Evolutionary conservation across 2,797 vertebrate genomes (phyloP), one percentile per base, ranked within the genome.

Genomic region (Myotis daubentonii): DNA sequence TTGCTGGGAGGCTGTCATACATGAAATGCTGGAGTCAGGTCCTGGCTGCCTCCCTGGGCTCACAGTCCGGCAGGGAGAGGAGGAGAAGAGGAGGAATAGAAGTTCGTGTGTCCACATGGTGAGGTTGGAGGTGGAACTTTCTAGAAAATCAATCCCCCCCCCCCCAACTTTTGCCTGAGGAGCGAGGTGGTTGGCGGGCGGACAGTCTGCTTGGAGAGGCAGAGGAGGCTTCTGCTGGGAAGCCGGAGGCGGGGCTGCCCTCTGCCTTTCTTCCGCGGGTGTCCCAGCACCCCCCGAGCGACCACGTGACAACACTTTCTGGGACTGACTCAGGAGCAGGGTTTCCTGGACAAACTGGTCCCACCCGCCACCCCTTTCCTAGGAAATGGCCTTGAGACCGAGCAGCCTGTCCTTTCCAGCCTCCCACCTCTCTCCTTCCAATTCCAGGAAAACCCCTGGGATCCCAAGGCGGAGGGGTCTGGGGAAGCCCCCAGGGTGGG

Each of bases 391-490:
- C 62, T 89, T 47, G 38, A 44, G 53, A 94, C 36, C 51, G 65
- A 60, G 33, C 8, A 38, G 33, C 33, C 36, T 44, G 78, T 44
- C 36, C 22, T 81, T 44, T 19, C 23, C 47, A 68, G 20, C 22
- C 41, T 90, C 68, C 20, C 4, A 0, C 5, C 51, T 60, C 41
- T 17, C 6, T 41, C 55, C 76, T 78, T 25, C 5, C 1, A 2
- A 51, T 68, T 10, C 22, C 95, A 96, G 94, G 96, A 96, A 97
- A 95, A 15, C 38, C 92, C 95, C 97, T 95, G 36, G 13, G 72
- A 76, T 79, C 81, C 94, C 65, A 0, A 49, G 41, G 17, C 79
- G 8, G 79, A 16, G 44, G 78, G 11, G 19, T 10, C 53, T 3
- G 41, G 74, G 80, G 87, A 92, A 83, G 79, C 20, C 28, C 66